phyloP scores from a whole-genome alignment of 2,797 vertebrate genomes.

The Taeniopygia guttata region DNA sequence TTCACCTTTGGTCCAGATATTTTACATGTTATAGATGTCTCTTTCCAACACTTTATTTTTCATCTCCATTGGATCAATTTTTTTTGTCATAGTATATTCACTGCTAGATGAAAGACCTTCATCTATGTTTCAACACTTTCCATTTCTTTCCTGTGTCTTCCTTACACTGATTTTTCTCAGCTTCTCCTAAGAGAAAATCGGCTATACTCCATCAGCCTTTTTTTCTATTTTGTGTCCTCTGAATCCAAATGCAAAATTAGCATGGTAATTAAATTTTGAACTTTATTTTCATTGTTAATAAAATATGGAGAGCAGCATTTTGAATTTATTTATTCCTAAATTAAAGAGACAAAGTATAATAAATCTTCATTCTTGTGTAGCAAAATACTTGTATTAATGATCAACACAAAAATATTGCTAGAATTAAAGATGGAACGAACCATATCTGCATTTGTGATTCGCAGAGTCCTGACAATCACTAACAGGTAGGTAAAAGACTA shows the following conservation, averaged over 20 bases:
- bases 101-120: background rate
- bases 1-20: background rate
- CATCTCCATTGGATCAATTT: background rate
- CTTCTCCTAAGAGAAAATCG: background rate
- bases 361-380: background rate
- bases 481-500: background rate
- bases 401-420: background rate
- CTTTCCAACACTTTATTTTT: conserved; percentile 30
- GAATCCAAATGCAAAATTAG: background rate
- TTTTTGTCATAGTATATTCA: background rate
- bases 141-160: conserved; percentile 16
- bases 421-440: background rate
- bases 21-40: background rate
- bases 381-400: background rate
- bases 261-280: background rate
- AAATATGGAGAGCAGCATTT: background rate
- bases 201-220: background rate
- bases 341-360: background rate
- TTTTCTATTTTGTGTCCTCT: background rate
- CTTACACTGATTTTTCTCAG: conserved; percentile 15
- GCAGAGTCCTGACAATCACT: background rate
- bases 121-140: conserved; percentile 46
- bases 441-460: background rate
- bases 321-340: background rate
- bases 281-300: background rate